Evolutionary conservation across 1,140 invertebrate species (phyloP).

Genomic region (Streblospio benedicti): DNA sequence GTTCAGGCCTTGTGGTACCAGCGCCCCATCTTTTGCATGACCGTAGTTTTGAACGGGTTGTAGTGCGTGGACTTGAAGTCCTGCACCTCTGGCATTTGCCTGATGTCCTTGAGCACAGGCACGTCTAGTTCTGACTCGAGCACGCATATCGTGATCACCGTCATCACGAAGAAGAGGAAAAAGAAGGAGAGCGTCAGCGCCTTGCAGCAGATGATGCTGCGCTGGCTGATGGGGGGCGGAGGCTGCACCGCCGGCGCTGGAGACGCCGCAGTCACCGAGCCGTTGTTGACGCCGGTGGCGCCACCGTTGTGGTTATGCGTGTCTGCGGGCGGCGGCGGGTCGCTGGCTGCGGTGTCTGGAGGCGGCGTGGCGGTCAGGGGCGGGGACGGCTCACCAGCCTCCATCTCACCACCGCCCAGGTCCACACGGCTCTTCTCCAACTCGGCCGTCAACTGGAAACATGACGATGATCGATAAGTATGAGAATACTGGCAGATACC

Average conservation of each 20-base stretch:
- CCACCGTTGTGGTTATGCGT: not conserved
- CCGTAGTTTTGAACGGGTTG: slow-evolving; percentile 4
- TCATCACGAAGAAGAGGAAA: slow-evolving; percentile 5
- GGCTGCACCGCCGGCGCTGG: not conserved
- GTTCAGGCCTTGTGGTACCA: not conserved
- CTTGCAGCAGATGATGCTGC: not conserved
- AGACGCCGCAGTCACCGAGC: too few relatives aligned
- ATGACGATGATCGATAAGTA: too few relatives aligned
- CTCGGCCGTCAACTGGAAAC: too few relatives aligned
- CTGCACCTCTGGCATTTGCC: slow-evolving; percentile 5
- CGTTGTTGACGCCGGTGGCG: too few relatives aligned
- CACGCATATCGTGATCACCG: not conserved
- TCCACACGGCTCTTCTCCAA: too few relatives aligned
- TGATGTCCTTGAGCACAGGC: slow-evolving; percentile 7
- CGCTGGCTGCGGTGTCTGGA: not conserved
- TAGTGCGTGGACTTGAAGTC: slow-evolving; percentile 13
- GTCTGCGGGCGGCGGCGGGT: not conserved
- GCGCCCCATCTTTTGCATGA: not conserved
- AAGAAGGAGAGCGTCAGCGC: slow-evolving; percentile 5
- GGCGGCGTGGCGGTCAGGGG: too few relatives aligned
- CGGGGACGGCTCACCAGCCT: too few relatives aligned
- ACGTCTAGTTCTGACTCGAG: slow-evolving; percentile 9
- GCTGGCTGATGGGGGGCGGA: not conserved
- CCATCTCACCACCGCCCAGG: too few relatives aligned
- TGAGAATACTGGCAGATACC: too few relatives aligned